Percentiles rank a stretch among this genome's conserved stretches.
These are phyloP conservation scores for Entomyzon cyanotis DNA, from an alignment of 2,113 vertebrate genomes.

Conservation along the genomic window DNA sequence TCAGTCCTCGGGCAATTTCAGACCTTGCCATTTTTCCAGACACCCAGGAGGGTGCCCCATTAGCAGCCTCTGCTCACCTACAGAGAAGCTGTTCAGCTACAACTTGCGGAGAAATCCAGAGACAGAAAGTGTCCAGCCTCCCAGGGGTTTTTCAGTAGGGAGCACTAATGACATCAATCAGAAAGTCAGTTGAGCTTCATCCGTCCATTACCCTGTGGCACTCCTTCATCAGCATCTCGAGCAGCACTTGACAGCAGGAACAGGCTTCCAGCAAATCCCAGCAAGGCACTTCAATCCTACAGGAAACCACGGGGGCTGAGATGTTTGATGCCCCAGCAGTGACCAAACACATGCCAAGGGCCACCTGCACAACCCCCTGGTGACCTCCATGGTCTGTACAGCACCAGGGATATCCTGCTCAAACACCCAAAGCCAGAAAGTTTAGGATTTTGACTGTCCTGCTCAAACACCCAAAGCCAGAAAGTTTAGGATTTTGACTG, in stretches of 20 bases:
- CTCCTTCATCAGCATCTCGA: not conserved
- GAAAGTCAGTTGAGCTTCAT: not conserved
- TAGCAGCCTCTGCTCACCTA: not conserved
- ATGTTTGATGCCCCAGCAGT: not conserved
- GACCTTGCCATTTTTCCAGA: not conserved
- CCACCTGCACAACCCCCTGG: not conserved
- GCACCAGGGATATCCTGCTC: accelerated
- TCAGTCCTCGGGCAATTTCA: not conserved
- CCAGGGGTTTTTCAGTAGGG: not conserved
- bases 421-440: not conserved
- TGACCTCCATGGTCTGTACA: accelerated
- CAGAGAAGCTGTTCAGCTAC: not conserved
- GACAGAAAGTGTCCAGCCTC: not conserved
- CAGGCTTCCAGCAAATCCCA: not conserved
- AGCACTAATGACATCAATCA: slow-evolving; percentile 8
- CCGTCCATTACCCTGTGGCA: not conserved
- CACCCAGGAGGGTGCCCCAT: not conserved
- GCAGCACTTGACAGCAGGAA: not conserved
- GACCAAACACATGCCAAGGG: accelerated
- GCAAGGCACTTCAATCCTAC: not conserved
- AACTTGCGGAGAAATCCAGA: not conserved
- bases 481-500: no score
- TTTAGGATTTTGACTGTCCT: not conserved
- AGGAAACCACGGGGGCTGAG: not conserved
- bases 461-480: no score